Conservation (phyloP, 2,797 vertebrate species). For the Ctenochaetus hawaiiensis region DNA sequence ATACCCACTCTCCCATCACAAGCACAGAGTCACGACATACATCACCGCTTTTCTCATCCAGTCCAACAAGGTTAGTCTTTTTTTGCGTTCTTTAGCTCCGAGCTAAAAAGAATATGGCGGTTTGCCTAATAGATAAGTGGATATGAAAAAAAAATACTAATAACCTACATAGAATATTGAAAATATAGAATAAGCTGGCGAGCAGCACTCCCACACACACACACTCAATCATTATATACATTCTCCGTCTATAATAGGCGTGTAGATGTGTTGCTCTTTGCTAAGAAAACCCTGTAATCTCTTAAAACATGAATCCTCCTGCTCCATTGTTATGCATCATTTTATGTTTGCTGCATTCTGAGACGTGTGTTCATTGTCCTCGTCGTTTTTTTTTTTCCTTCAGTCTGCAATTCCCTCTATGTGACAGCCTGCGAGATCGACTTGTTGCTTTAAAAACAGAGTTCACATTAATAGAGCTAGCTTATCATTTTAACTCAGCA, state of each 20-base stretch:
- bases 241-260: background rate
- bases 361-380: slow-evolving; percentile 1
- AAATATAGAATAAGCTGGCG: slow-evolving; percentile 30
- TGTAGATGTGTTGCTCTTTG: slow-evolving; percentile 25
- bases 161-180: slow-evolving; percentile 45
- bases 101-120: slow-evolving; percentile 63
- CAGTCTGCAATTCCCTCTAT: slow-evolving; percentile 15
- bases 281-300: slow-evolving; percentile 34
- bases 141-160: slow-evolving; percentile 40
- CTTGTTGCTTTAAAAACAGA: slow-evolving; percentile 32
- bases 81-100: slow-evolving; percentile 59
- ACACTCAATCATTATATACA: slow-evolving; percentile 41
- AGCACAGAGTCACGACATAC: slow-evolving; percentile 63
- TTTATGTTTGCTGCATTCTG: background rate
- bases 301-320: slow-evolving; percentile 20
- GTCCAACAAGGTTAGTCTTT: slow-evolving; percentile 75
- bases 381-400: slow-evolving; percentile 21
- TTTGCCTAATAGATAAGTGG: slow-evolving; percentile 69
- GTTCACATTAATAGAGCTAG: slow-evolving; percentile 19
- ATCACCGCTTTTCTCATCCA: slow-evolving; percentile 73
- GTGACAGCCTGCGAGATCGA: slow-evolving; percentile 19
- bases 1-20: slow-evolving; percentile 72
- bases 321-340: background rate
- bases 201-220: slow-evolving; percentile 8
- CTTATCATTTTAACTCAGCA: slow-evolving; percentile 6